Evolutionary conservation across 2,888 invertebrate species (phyloP), one percentile per base, ranked within the genome.

Genomic region (Volucella inanis): DNA sequence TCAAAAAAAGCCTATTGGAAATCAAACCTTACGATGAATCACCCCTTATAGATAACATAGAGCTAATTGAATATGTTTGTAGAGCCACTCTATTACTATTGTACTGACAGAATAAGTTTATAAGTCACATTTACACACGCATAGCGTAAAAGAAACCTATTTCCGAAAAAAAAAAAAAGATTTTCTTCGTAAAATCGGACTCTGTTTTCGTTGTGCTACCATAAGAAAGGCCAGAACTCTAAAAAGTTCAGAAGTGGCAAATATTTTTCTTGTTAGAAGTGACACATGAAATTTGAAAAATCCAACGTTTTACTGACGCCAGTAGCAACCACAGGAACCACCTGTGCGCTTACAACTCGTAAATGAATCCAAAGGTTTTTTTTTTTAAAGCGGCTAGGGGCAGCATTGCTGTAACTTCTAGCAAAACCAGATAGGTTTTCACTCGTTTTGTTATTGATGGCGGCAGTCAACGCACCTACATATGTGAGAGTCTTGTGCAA

Each of bases 361-460:
- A 47, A 9, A 55, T 43, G 41, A 55, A 70, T 10, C 31, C 39
- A 47, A 77, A 68, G 49, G 62, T 65, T 8, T 70, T 50, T 8
- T 70, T 50, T 54, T 15, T 77, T 9, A 52, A 77, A 31, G 64
- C 77, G 22, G 68, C 70, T 22, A 39, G 49, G 15, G 15, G 70
- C 10, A 64, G 70, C 10, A 64, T 78, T 43, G 45, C 39, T 39
- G 39, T n/a, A 31, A 49, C 55, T 2, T 47, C 43, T 38, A 55
- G 12, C 15, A 54, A 65, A 31, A 3, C 11, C 11, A 55, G 10
- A 47, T 14, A 8, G 14, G 9, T 55, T 15, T 12, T 67, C 2
- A 52, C 72, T 38, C 59, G 59, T 15, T 38, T 65, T 3, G 15
- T 72, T 14, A 65, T 79, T 31, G 71, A 79, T 49, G 71, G 77